These are phyloP conservation scores for Tyrannus savana DNA, from an alignment of 2,113 vertebrate species.

Conservation along the genomic window DNA sequence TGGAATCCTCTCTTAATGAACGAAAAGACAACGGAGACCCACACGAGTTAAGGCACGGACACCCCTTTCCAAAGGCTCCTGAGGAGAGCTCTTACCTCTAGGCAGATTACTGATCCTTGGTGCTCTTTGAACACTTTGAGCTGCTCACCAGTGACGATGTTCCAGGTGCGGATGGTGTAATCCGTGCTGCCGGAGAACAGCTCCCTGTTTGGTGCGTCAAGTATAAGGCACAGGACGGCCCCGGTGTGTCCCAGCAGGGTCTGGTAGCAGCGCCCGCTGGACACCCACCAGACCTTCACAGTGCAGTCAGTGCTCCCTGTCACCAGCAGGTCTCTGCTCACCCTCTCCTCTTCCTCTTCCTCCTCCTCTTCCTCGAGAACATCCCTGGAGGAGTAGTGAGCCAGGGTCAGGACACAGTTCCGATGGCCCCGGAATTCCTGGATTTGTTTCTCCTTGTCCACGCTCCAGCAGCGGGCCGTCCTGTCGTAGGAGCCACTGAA, in stretches of 20 bases:
- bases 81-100: constrained; percentile 76
- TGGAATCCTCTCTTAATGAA: background rate
- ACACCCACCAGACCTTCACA: constrained; percentile 83
- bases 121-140: constrained; percentile 80
- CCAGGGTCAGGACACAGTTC: constrained; percentile 80
- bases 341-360: constrained; percentile 49
- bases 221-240: constrained; percentile 78
- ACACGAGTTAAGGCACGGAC: background rate
- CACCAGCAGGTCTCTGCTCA: constrained; percentile 78
- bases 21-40: background rate
- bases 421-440: constrained; percentile 81
- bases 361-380: constrained; percentile 63
- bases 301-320: constrained; percentile 83
- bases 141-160: constrained; percentile 81
- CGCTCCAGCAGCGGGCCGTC: constrained; percentile 79
- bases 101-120: constrained; percentile 82
- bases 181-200: constrained; percentile 83
- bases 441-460: constrained; percentile 75
- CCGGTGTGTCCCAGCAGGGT: constrained; percentile 82
- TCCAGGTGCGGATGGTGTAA: constrained; percentile 80
- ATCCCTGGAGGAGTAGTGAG: constrained; percentile 76
- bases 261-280: constrained; percentile 80
- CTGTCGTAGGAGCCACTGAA: constrained; percentile 84
- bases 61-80: background rate
- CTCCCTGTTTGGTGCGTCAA: constrained; percentile 72